phyloP scores from a whole-genome alignment of 2,888 invertebrate species.

The Drosophila affinis region DNA sequence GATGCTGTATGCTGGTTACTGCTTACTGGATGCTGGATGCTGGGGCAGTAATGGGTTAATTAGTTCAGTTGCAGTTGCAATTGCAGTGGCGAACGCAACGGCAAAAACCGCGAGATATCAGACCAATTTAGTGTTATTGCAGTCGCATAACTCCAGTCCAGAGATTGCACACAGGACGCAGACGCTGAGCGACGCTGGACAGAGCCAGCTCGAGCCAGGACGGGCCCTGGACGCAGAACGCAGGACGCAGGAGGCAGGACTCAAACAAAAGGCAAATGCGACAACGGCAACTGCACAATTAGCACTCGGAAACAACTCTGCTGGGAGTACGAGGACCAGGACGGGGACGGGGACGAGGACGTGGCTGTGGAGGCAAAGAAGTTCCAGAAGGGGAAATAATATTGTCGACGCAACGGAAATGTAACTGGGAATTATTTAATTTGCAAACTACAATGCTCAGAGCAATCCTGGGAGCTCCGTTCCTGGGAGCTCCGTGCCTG shows the following conservation, averaged over 20 bases:
- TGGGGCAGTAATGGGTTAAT: constrained; percentile 56
- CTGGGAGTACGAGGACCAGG: constrained; percentile 32
- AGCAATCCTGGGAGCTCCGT: constrained; percentile 39
- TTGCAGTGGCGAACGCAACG: constrained; percentile 48
- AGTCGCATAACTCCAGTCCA: constrained; percentile 75
- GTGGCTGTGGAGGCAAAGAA: constrained; percentile 27
- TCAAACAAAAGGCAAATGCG: constrained; percentile 44
- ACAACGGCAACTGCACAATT: constrained; percentile 67
- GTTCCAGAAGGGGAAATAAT: constrained; percentile 57
- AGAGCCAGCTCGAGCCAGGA: constrained; percentile 6
- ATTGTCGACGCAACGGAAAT: constrained; percentile 78
- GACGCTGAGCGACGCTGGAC: constrained; percentile 45
- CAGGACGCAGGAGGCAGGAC: constrained; percentile 38
- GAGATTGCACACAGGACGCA: constrained; percentile 61
- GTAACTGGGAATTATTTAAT: constrained; percentile 80
- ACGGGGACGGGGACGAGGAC: constrained; percentile 13
- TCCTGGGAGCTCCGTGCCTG: constrained; percentile 9
- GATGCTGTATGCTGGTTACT: constrained; percentile 3
- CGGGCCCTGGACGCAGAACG: constrained; percentile 17
- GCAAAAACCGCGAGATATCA: constrained; percentile 75
- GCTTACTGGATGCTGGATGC: background rate
- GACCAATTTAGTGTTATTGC: constrained; percentile 79
- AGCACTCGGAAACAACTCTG: constrained; percentile 67
- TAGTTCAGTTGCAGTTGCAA: constrained; percentile 23
- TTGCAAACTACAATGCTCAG: constrained; percentile 73